Percentiles rank a stretch among this genome's conserved stretches.
Conservation (phyloP, 2,888 invertebrate genomes). For the Hypercompe scribonia region DNA sequence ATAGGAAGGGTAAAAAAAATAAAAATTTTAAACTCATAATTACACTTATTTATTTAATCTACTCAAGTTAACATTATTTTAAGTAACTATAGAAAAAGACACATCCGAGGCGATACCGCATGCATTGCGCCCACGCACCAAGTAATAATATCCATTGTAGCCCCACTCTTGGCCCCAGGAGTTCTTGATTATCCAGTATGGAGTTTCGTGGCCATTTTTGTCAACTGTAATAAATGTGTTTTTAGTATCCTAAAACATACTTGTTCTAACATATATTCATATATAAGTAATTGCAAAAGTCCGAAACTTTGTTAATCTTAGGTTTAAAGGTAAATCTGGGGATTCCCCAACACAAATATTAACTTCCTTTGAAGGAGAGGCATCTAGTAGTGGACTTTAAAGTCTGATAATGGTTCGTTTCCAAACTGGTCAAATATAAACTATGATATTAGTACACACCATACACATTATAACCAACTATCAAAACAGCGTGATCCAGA, state of each 20-base stretch:
- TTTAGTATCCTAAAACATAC: too few relatives aligned
- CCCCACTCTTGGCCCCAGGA: constrained; percentile 70
- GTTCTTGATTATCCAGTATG: constrained; percentile 76
- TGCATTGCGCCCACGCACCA: constrained; percentile 70
- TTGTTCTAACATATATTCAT: too few relatives aligned
- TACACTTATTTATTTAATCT: background rate
- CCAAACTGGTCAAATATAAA: background rate
- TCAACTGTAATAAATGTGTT: constrained; percentile 9
- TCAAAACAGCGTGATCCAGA: constrained; percentile 15
- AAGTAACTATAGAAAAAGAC: constrained; percentile 35
- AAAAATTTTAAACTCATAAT: too few relatives aligned
- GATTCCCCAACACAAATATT: too few relatives aligned
- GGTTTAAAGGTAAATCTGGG: too few relatives aligned
- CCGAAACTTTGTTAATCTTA: too few relatives aligned
- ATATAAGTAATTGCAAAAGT: too few relatives aligned
- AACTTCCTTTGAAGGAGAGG: too few relatives aligned
- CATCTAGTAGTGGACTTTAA: too few relatives aligned
- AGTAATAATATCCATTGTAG: constrained; percentile 66
- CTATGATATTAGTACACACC: background rate
- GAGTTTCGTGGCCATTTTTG: constrained; percentile 30
- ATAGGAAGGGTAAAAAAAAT: too few relatives aligned
- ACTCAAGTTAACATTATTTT: background rate
- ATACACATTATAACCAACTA: constrained; percentile 13
- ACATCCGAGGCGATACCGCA: constrained; percentile 70
- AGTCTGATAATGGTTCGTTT: background rate